Base-by-base conservation (phyloP, 53 echinoderm and acorn worm species). In the Actinopyga echinites region DNA sequence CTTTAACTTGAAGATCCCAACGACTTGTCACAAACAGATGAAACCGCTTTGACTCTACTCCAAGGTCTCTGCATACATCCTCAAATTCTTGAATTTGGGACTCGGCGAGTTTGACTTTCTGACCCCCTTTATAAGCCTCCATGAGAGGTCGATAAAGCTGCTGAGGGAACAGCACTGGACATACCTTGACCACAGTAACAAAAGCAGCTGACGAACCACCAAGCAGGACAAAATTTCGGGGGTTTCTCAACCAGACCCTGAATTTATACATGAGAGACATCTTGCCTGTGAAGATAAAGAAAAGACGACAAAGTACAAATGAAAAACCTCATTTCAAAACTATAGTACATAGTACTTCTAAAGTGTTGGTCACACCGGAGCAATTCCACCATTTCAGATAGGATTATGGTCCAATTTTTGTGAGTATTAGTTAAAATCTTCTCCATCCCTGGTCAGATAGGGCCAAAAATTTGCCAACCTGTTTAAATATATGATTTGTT, bases 81-180 rank as follows among this genome's bases (percentile, higher is more conserved):
- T 78, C 57, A 71, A 95, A 95, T 82, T 95, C 95, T 64, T 55
- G 75, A 43, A 53, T 75, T 56, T 92, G 90, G 7, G 65, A 71
- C 0, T 75, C 68, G 0, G 64, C 37, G 15, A 88, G 67, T 9
- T 73, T 43, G 35, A 61, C 66, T 19, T 57, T 61, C 33, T 65
- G 75, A 2, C 95, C 95, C 0, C 79, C 55, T 67, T 85, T 85
- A 77, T 95, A 88, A 20, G 90, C 90, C 58, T 90, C 88, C 52
- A 85, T 83, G 32, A 93, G 28, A 9, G 88, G 95, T 53, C 88
- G 65, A 77, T 86, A 85, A 5, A 85, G 61, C 26, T 86, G 60
- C n/a, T 78, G 53, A 10, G 95, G 92, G 58, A 95, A 90, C 49
- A 90, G 22, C 38, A 89, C 88, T 6, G 95, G 92, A 1, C 83